Percentiles rank a stretch among this genome's conserved stretches.
These are phyloP conservation scores for Fulica atra DNA, from an alignment of 2,113 vertebrate species.

Conservation along the genomic window DNA sequence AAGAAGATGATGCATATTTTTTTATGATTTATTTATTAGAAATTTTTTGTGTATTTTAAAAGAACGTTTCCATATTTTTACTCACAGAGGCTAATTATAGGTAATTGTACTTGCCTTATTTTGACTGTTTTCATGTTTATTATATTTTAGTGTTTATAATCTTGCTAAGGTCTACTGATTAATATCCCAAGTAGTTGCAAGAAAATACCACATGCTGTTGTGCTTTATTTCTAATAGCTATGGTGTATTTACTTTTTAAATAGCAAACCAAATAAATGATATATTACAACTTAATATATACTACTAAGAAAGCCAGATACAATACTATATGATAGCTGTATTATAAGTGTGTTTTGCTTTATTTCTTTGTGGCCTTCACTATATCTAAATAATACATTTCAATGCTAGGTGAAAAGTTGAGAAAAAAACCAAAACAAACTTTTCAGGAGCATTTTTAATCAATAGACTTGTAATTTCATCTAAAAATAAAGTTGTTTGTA, in stretches of 20 bases:
- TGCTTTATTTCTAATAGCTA: neutral
- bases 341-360: neutral
- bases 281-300: neutral
- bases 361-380: neutral
- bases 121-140: neutral
- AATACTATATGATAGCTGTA: neutral
- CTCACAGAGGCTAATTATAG: neutral
- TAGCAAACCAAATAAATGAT: neutral
- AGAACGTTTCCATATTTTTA: neutral
- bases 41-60: neutral
- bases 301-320: neutral
- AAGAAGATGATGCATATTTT: neutral
- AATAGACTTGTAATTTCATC: neutral
- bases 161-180: neutral
- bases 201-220: neutral
- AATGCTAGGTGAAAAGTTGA: neutral
- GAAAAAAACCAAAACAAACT: accelerated
- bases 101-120: neutral
- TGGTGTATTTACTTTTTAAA: neutral
- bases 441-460: neutral
- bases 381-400: neutral
- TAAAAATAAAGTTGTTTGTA: neutral
- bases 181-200: neutral
- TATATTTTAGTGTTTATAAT: neutral
- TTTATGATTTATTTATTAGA: neutral